Evolutionary conservation across 2,888 invertebrate genomes (phyloP).

Genomic region (Thereva nobilitata): DNA sequence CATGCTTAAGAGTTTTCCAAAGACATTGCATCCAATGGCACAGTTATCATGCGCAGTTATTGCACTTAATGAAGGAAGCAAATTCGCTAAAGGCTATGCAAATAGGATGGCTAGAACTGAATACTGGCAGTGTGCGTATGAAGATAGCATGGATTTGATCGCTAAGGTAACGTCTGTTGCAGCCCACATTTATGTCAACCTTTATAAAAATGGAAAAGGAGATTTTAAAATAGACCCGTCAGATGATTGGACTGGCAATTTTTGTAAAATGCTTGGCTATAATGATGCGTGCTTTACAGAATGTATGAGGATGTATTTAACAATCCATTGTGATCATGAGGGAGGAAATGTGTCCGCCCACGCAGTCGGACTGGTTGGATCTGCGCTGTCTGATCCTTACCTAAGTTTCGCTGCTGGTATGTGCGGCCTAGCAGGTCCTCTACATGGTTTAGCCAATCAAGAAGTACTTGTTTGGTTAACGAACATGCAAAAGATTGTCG

Average conservation of each 20-base stretch:
- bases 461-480: slow-evolving; percentile 89
- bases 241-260: slow-evolving; percentile 80
- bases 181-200: slow-evolving; percentile 62
- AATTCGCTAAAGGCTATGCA: slow-evolving; percentile 72
- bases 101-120: slow-evolving; percentile 65
- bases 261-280: slow-evolving; percentile 74
- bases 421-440: slow-evolving; percentile 81
- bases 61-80: slow-evolving; percentile 74
- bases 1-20: slow-evolving; percentile 75
- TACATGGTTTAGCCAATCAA: slow-evolving; percentile 85
- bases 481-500: slow-evolving; percentile 79
- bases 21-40: slow-evolving; percentile 76
- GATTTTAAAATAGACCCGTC: slow-evolving; percentile 71
- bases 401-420: slow-evolving; percentile 78
- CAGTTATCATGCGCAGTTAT: slow-evolving; percentile 77
- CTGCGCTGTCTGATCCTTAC: slow-evolving; percentile 80
- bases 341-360: slow-evolving; percentile 85
- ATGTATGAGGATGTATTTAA: slow-evolving; percentile 76
- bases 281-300: slow-evolving; percentile 69
- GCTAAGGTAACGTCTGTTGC: slow-evolving; percentile 80
- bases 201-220: slow-evolving; percentile 59
- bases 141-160: slow-evolving; percentile 81
- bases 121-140: slow-evolving; percentile 76
- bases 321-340: slow-evolving; percentile 77
- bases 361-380: slow-evolving; percentile 78